Evolutionary conservation across 2,888 invertebrate genomes (phyloP), one percentile per base, ranked within the genome.

Genomic region (Caenorhabditis sulstoni): DNA sequence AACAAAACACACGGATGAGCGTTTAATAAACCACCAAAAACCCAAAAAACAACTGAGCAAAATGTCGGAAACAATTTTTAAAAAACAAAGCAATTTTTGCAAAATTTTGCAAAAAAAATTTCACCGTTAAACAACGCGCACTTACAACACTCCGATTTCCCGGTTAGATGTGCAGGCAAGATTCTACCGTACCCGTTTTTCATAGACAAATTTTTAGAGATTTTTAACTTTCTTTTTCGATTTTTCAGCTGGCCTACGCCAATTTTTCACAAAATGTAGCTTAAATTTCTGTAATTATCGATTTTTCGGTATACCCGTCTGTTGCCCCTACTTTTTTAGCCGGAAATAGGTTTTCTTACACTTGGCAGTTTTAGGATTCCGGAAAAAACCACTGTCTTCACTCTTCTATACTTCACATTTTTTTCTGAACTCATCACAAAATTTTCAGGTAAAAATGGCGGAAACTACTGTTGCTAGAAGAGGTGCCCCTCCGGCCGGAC

Each of bases 371-470:
- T 14, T 55, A 14, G 14, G 29, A 29, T 29, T 29, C 7, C 7
- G 3, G 29, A 29, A n/a, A n/a, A n/a, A n/a, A n/a, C n/a, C n/a
- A n/a, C n/a, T n/a, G n/a, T 22, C 11, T 3, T 20, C 12, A 2
- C 35, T 35, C 2, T 53, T 47, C 1, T 9, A 5, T 23, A 16
- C 12, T 11, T 5, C 16, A n/a, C 50, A 49, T 39, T 1, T n/a
- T 58, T 29, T 14, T 49, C 49, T 16, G 37, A 16, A 37, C 3
- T 68, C 35, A 29, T n/a, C 9, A 18, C 18, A 5, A 23, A 3
- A 52, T 65, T 81, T 78, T 1, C 64, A 83, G 83, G 83, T 83
- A 83, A 83, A 77, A 80, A 84, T 84, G 83, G 79, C 81, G 57
- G 83, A 81, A 37, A 65, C 77, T 61, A 71, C 80, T 52, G 64